phyloP scores from a whole-genome alignment of 2,113 vertebrate genomes.

The Mastomys coucha region DNA sequence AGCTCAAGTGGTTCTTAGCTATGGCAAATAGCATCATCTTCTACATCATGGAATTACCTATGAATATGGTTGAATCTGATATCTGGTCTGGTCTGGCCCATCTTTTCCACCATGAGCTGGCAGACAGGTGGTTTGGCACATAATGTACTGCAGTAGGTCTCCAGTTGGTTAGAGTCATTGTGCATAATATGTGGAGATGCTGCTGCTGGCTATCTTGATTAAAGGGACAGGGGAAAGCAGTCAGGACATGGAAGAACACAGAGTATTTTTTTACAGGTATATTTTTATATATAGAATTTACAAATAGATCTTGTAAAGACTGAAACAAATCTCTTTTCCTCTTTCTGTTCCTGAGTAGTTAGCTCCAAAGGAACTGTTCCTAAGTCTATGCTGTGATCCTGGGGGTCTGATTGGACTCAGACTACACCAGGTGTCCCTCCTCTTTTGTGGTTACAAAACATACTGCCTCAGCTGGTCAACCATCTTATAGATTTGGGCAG shows the following conservation, averaged over 20 bases:
- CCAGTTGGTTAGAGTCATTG: conserved; percentile 1
- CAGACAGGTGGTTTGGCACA: background rate
- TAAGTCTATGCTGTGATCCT: background rate
- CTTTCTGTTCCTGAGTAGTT: background rate
- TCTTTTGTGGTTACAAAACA: background rate
- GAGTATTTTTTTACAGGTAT: background rate
- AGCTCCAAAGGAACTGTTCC: background rate
- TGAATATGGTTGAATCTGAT: conserved; percentile 46
- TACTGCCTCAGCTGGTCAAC: background rate
- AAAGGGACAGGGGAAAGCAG: background rate
- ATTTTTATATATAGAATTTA: background rate
- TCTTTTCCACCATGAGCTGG: background rate
- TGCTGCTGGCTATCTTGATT: background rate
- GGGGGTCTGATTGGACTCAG: background rate
- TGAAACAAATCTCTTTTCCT: background rate
- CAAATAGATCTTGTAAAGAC: background rate
- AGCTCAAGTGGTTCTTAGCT: conserved; percentile 24
- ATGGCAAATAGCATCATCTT: conserved; percentile 41
- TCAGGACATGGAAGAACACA: background rate
- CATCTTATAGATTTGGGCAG: background rate
- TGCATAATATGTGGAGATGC: background rate
- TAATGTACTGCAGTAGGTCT: background rate
- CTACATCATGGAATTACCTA: conserved; percentile 34
- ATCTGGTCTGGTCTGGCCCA: background rate
- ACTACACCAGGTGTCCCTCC: background rate